These are phyloP conservation scores for Mustela nigripes DNA, from an alignment of 2,113 vertebrate genomes.

Conservation along the genomic window DNA sequence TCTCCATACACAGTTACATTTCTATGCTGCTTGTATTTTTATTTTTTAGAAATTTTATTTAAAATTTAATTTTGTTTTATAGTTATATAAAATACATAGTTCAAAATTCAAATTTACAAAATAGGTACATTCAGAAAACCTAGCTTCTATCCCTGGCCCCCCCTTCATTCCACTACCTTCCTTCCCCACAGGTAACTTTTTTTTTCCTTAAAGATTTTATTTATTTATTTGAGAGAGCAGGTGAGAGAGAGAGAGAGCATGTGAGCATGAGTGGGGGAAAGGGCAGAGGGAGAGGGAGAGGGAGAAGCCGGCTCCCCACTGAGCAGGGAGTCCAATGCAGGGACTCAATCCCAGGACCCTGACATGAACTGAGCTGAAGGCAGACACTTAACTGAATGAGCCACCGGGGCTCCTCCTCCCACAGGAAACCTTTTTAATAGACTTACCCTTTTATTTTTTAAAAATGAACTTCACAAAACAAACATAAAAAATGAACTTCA, in stretches of 20 bases:
- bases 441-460: not conserved
- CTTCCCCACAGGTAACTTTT: not conserved
- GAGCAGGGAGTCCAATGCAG: not conserved
- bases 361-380: not conserved
- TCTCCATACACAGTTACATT: not conserved
- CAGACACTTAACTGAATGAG: not conserved
- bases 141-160: not conserved
- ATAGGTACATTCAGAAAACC: not conserved
- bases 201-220: not conserved
- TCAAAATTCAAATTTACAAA: constrained; percentile 27
- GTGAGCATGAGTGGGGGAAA: too few relatives aligned
- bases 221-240: not conserved
- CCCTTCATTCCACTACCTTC: not conserved
- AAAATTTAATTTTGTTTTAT: not conserved
- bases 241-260: too few relatives aligned
- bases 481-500: not conserved
- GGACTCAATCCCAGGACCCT: not conserved
- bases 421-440: not conserved
- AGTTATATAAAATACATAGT: not conserved
- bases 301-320: not conserved
- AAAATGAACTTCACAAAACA: not conserved
- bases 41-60: not conserved
- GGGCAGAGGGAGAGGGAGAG: not conserved
- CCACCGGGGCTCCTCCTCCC: not conserved
- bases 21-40: not conserved